phyloP scores from a whole-genome alignment of 1,140 invertebrate genomes.

The Hydropsyche tenuis region DNA sequence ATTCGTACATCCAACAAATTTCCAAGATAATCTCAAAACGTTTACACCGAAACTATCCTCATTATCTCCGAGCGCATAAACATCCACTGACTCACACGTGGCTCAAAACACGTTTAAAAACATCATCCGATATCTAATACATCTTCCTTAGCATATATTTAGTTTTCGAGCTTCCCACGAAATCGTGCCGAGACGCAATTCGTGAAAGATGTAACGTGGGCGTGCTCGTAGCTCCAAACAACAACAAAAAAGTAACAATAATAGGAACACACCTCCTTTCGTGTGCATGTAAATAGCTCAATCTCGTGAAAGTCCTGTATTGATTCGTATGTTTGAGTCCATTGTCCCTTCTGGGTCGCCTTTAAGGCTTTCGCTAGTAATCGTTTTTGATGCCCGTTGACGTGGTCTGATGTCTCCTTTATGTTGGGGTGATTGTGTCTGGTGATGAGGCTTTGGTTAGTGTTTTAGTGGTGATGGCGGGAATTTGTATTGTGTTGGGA shows the following conservation, averaged over 20 bases:
- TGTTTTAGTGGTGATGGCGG: no score
- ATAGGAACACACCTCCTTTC: no score
- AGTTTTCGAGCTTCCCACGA: constrained; percentile 18
- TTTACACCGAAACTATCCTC: no score
- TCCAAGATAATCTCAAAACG: no score
- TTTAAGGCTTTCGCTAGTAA: not conserved
- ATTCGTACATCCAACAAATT: no score
- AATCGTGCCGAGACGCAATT: constrained; percentile 18
- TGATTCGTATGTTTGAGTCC: not conserved
- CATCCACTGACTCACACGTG: no score
- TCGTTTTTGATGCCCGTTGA: not conserved
- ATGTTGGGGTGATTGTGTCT: not conserved
- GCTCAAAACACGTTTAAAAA: no score
- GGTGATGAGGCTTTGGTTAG: no score
- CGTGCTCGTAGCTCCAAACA: not conserved
- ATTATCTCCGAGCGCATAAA: no score
- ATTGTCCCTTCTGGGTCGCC: not conserved
- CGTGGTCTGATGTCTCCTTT: not conserved
- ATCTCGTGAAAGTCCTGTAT: constrained; percentile 4
- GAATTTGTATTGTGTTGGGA: no score
- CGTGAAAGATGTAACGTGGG: constrained; percentile 7
- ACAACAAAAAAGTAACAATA: no score
- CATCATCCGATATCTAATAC: no score
- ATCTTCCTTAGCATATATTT: not conserved
- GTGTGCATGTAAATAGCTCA: not conserved